Percentiles rank a stretch among this genome's conserved stretches.
These are phyloP conservation scores for Spilarctia lutea DNA, from an alignment of 2,888 invertebrate species.

Conservation along the genomic window DNA sequence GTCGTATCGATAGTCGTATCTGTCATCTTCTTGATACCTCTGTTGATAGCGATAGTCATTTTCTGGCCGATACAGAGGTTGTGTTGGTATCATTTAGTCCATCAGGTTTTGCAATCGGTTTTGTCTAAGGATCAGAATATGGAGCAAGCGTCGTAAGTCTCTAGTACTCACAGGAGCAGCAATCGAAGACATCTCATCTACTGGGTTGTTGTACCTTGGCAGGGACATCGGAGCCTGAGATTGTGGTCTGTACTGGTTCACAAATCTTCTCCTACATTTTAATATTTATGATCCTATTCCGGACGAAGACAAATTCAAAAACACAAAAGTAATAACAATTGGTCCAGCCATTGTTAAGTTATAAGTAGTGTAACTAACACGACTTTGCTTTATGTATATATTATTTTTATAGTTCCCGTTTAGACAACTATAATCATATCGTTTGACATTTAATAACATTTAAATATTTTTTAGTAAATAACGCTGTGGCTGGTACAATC, in stretches of 20 bases:
- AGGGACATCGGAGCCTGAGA: slow-evolving; percentile 55
- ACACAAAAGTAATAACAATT: too few species aligned
- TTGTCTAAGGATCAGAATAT: slow-evolving; percentile 89
- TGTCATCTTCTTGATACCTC: slow-evolving; percentile 75
- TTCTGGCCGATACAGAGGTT: slow-evolving; percentile 68
- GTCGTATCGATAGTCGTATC: slow-evolving; percentile 77
- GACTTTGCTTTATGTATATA: too few species aligned
- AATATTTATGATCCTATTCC: too few species aligned
- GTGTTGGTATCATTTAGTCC: slow-evolving; percentile 78
- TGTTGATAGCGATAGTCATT: slow-evolving; percentile 69
- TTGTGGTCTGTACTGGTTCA: slow-evolving; percentile 70
- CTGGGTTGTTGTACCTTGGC: slow-evolving; percentile 82
- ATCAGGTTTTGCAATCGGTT: slow-evolving; percentile 86
- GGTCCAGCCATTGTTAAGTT: too few species aligned
- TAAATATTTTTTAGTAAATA: too few species aligned
- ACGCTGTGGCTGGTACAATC: too few species aligned
- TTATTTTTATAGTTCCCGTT: too few species aligned
- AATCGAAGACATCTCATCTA: slow-evolving; percentile 86
- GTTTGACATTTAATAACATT: too few species aligned
- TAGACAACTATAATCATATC: too few species aligned
- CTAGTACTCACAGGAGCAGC: slow-evolving; percentile 90
- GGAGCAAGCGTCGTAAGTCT: slow-evolving; percentile 89
- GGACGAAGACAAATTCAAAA: too few species aligned
- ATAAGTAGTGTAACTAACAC: too few species aligned
- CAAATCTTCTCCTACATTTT: slow-evolving; percentile 70